Evolutionary conservation across 1,140 invertebrate genomes (phyloP).

Genomic region (Chelonus insularis): DNA sequence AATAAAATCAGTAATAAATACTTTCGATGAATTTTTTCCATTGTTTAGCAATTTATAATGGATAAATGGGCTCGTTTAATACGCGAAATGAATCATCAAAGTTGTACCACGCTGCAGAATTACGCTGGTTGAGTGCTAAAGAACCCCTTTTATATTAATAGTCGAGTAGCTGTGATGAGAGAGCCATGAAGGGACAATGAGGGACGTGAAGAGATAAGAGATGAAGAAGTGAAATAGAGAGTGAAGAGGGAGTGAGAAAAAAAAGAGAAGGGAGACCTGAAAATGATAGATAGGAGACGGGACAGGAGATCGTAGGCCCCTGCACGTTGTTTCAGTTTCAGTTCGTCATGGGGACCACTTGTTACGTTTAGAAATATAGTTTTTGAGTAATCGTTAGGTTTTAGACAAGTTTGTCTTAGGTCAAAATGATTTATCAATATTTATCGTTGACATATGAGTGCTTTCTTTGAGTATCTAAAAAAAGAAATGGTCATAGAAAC

Average conservation of each 20-base stretch:
- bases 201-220: constrained; percentile 22
- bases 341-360: constrained; percentile 53
- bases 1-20: too few species aligned
- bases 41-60: not conserved
- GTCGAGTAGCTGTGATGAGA: constrained; percentile 51
- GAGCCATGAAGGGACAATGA: constrained; percentile 34
- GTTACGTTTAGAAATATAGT: constrained; percentile 39
- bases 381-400: constrained; percentile 13
- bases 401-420: not conserved
- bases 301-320: constrained; percentile 51
- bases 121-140: constrained; percentile 55
- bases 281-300: constrained; percentile 58
- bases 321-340: constrained; percentile 54
- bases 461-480: too few species aligned
- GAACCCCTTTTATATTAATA: constrained; percentile 61
- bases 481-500: too few species aligned
- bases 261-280: constrained; percentile 35
- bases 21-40: too few species aligned
- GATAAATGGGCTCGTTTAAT: not conserved
- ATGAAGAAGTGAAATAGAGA: constrained; percentile 25
- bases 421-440: not conserved
- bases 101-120: constrained; percentile 35
- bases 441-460: not conserved
- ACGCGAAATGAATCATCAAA: constrained; percentile 32
- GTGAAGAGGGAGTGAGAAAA: constrained; percentile 20